Evolutionary conservation across 2,797 vertebrate species (phyloP).

Genomic region (Lagocephalus sceleratus): DNA sequence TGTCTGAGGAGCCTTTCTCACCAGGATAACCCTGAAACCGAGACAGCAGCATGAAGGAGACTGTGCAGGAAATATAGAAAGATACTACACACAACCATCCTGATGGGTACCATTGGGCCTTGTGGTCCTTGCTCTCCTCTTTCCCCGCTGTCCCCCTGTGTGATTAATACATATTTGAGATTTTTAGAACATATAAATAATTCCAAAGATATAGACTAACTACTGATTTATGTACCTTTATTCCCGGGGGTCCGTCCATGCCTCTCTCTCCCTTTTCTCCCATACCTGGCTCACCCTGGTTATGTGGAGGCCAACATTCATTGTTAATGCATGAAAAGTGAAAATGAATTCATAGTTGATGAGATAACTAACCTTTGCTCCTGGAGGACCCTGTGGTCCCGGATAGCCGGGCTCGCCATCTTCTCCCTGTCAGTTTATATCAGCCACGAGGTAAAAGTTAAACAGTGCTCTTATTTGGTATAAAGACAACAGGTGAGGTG

Average conservation of each 20-base stretch:
- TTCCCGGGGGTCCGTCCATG: slow-evolving; percentile 80
- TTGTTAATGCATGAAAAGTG: background rate
- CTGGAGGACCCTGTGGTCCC: slow-evolving; percentile 78
- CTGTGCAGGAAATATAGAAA: background rate
- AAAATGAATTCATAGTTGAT: background rate
- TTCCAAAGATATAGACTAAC: background rate
- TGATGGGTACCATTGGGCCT: slow-evolving; percentile 54
- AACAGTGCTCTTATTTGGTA: too few relatives aligned
- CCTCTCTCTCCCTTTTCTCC: slow-evolving; percentile 83
- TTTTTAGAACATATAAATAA: background rate
- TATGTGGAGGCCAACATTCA: slow-evolving; percentile 23
- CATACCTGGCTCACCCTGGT: slow-evolving; percentile 83
- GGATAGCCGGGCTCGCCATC: slow-evolving; percentile 79
- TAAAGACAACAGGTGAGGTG: background rate
- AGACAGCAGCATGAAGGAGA: background rate
- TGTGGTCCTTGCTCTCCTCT: slow-evolving; percentile 67
- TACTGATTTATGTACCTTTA: slow-evolving; percentile 65
- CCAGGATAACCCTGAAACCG: slow-evolving; percentile 81
- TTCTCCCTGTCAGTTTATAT: slow-evolving; percentile 77
- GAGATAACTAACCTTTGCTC: slow-evolving; percentile 35
- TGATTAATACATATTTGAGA: background rate
- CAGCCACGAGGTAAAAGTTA: background rate
- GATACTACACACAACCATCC: background rate
- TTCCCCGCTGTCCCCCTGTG: slow-evolving; percentile 77
- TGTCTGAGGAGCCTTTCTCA: slow-evolving; percentile 84